phyloP scores from a whole-genome alignment of 2,797 vertebrate species.

The Percopsis omiscomaycus region DNA sequence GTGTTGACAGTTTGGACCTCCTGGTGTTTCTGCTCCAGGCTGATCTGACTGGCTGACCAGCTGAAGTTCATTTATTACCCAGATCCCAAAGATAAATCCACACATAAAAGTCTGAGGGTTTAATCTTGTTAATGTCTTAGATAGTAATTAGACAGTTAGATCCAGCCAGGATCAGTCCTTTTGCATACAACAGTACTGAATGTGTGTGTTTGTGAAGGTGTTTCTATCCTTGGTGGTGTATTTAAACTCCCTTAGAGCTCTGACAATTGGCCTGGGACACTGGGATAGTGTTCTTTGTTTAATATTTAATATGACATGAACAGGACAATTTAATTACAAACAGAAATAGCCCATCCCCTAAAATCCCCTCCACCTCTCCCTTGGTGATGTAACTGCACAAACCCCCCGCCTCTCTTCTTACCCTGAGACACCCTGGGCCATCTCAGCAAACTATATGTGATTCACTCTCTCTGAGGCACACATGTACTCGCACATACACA shows the following conservation, averaged over 20 bases:
- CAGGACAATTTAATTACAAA: conserved; percentile 56
- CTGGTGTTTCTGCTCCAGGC: conserved; percentile 5
- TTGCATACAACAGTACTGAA: neutral
- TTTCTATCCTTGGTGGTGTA: neutral
- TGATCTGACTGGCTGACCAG: too few relatives aligned
- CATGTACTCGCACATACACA: neutral
- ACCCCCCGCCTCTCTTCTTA: conserved; percentile 41
- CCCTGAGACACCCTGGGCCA: conserved; percentile 23
- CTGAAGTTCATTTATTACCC: conserved; percentile 10
- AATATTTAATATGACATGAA: conserved; percentile 59
- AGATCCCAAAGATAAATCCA: conserved; percentile 38
- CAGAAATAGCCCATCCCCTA: conserved; percentile 32
- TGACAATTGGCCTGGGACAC: conserved; percentile 20
- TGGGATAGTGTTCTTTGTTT: conserved; percentile 22
- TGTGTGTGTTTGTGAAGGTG: neutral
- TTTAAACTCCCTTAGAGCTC: conserved; percentile 1
- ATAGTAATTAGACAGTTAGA: too few relatives aligned
- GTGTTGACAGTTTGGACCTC: conserved; percentile 45
- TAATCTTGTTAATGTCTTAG: conserved; percentile 8
- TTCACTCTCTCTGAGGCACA: conserved; percentile 1
- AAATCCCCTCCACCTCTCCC: conserved; percentile 48
- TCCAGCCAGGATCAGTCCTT: conserved; percentile 21
- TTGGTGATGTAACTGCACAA: conserved; percentile 62
- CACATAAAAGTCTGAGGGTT: conserved; percentile 24
- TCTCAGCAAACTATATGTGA: conserved; percentile 6